A percentile compares a stretch with the other conserved stretches of the same genome.
These are phyloP conservation scores for Lasioglossum vierecki DNA, from an alignment of 2,888 invertebrate species.

Conservation along the genomic window DNA sequence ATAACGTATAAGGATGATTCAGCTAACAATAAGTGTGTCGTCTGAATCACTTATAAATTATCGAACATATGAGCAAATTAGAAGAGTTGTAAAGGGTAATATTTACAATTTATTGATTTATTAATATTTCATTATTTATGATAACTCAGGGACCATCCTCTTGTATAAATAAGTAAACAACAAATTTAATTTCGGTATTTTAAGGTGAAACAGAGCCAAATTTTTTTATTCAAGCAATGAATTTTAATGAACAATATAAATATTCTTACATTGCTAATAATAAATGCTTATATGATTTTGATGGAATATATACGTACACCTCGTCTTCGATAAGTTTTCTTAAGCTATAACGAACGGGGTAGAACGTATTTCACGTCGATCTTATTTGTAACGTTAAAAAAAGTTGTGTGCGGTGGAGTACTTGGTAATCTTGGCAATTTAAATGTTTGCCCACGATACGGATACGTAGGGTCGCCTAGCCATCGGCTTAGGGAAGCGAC, in stretches of 20 bases:
- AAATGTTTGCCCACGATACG: conserved; percentile 77
- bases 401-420: conserved; percentile 21
- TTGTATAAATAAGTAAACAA: too few species aligned
- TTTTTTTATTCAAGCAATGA: too few species aligned
- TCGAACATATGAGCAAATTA: not conserved
- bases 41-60: not conserved
- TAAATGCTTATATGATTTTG: not conserved
- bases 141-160: too few species aligned
- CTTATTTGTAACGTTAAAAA: not conserved
- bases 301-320: not conserved
- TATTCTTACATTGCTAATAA: not conserved
- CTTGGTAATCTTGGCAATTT: conserved; percentile 79
- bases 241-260: not conserved
- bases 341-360: not conserved
- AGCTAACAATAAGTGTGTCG: not conserved
- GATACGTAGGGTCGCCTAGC: conserved; percentile 65
- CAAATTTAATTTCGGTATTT: too few species aligned
- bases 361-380: not conserved
- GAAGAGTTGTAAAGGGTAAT: not conserved
- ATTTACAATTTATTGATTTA: too few species aligned
- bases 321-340: not conserved
- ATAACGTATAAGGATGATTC: not conserved
- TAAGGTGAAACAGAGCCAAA: too few species aligned
- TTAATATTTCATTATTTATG: too few species aligned
- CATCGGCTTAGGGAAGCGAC: conserved; percentile 65